Percentiles rank a stretch among this genome's conserved stretches.
Conservation (phyloP, 2,888 invertebrate species). For the Embidobia sp. region DNA sequence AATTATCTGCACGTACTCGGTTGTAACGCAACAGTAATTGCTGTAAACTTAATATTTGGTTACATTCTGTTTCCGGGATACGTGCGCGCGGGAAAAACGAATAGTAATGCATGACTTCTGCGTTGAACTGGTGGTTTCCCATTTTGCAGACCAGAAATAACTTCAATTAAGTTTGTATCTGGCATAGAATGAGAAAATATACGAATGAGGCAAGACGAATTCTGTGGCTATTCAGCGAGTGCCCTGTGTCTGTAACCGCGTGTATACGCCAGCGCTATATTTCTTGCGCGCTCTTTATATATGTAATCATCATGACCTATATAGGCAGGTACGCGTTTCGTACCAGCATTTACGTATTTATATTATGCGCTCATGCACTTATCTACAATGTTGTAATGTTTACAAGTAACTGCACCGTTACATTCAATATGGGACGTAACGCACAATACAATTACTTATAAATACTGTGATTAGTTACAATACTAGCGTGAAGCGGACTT, state of each 20-base stretch:
- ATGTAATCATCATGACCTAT: constrained; percentile 33
- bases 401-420: constrained; percentile 2
- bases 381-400: constrained; percentile 21
- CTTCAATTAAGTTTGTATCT: constrained; percentile 55
- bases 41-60: constrained; percentile 33
- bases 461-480: neutral
- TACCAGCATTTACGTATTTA: constrained; percentile 15
- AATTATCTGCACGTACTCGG: constrained; percentile 5
- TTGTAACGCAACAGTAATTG: constrained; percentile 21
- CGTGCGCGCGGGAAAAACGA: constrained; percentile 6
- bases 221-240: constrained; percentile 21
- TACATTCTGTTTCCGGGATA: constrained; percentile 22
- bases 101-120: constrained; percentile 15
- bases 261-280: constrained; percentile 19
- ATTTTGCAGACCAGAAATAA: constrained; percentile 47
- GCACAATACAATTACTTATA: constrained; percentile 16
- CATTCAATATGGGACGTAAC: constrained; percentile 16
- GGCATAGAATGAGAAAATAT: constrained; percentile 42
- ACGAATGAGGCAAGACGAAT: constrained; percentile 44
- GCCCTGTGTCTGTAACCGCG: constrained; percentile 29
- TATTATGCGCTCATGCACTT: constrained; percentile 17
- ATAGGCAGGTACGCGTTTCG: constrained; percentile 3
- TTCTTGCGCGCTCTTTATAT: constrained; percentile 14
- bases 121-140: constrained; percentile 28
- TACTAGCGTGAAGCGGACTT: too few species aligned